These are phyloP conservation scores for Acleris holmiana DNA, from an alignment of 2,888 invertebrate species.

Conservation along the genomic window DNA sequence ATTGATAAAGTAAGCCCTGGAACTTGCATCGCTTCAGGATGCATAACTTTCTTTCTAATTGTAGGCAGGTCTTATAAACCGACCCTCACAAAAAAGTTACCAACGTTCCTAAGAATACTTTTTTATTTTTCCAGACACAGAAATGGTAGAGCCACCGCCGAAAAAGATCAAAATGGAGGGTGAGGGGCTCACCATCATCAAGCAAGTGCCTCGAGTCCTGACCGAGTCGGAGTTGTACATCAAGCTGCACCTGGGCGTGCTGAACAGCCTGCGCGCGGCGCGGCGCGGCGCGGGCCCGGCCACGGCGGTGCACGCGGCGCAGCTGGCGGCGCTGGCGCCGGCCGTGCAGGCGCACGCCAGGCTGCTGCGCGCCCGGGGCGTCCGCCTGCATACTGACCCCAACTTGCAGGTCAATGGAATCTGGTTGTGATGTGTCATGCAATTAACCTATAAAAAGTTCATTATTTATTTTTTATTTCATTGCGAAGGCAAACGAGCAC, in stretches of 20 bases:
- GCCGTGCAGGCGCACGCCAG: slow-evolving; percentile 74
- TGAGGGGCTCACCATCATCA: slow-evolving; percentile 54
- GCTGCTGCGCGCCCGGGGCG: slow-evolving; percentile 60
- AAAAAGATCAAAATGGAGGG: slow-evolving; percentile 76
- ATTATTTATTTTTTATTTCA: no score
- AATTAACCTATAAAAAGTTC: no score
- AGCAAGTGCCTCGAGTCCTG: slow-evolving; percentile 54
- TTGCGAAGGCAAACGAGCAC: no score
- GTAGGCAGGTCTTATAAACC: no score
- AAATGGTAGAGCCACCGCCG: slow-evolving; percentile 67
- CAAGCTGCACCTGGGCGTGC: slow-evolving; percentile 87
- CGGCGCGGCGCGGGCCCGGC: slow-evolving; percentile 77
- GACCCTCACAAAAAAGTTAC: no score
- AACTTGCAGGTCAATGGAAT: slow-evolving; percentile 63
- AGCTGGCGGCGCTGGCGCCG: slow-evolving; percentile 80
- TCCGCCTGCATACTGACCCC: slow-evolving; percentile 65
- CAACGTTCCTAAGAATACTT: no score
- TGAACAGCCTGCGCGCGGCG: slow-evolving; percentile 86
- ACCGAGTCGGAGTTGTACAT: slow-evolving; percentile 81
- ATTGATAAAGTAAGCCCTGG: no score
- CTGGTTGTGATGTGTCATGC: background rate
- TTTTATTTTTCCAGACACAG: slow-evolving; percentile 58
- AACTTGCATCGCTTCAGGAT: no score
- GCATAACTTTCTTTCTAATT: no score
- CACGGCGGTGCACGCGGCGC: slow-evolving; percentile 86